Conservation (phyloP, 2,113 vertebrate genomes). For the Pelecanoides urinatrix region DNA sequence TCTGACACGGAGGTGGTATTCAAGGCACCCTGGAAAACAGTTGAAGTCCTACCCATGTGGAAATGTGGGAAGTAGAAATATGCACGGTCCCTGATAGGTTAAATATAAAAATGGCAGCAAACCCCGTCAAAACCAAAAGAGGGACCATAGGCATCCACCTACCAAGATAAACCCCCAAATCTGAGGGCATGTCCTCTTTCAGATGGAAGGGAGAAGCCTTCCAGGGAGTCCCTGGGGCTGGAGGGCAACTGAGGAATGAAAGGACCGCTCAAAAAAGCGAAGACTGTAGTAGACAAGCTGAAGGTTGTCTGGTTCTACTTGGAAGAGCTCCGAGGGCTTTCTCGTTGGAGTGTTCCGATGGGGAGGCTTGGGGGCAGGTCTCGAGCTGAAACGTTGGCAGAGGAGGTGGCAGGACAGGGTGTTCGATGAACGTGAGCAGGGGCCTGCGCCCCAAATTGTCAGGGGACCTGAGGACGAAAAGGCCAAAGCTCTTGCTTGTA, state of each 20-base stretch:
- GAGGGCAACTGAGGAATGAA: background rate
- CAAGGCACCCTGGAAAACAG: background rate
- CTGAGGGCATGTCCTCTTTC: background rate
- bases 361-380: background rate
- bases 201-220: background rate
- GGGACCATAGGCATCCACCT: background rate
- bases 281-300: background rate
- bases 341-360: background rate
- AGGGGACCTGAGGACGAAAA: background rate
- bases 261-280: no score
- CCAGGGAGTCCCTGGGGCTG: background rate
- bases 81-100: fast-evolving
- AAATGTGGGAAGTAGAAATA: background rate
- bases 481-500: background rate
- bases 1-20: background rate
- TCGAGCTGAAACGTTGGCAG: background rate
- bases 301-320: background rate
- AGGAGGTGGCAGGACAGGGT: background rate
- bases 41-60: background rate
- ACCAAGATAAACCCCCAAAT: background rate
- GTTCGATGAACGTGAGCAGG: background rate
- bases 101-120: background rate
- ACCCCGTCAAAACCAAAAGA: background rate
- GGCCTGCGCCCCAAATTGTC: background rate
- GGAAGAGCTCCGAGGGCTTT: background rate